Evolutionary conservation across 2,888 invertebrate genomes (phyloP), one percentile per base, ranked within the genome.

Genomic region (Brachyptera putata): DNA sequence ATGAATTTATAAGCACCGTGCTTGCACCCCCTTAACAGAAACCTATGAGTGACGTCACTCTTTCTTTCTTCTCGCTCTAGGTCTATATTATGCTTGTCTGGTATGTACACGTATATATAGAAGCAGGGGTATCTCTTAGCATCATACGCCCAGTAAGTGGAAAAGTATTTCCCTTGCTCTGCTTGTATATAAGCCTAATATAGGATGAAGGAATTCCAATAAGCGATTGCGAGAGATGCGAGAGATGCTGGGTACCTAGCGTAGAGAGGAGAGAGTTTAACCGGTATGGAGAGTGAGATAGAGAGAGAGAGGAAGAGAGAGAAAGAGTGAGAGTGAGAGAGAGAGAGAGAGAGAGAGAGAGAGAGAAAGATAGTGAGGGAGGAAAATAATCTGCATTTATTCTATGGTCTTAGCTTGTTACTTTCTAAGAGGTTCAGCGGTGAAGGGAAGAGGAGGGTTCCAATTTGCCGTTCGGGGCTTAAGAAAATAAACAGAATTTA

Each of bases 191-290:
- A 53, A 53, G 53, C 53, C 53, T 53, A 58, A 53, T 58, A 58
- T 30, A 58, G 53, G 57, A 39, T 41, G 61, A 58, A 61, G 61
- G 61, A 61, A 61, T 61, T 61, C 61, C 61, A 61, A 61, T 61
- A 61, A 61, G 55, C 57, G 55, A 58, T 61, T 61, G 57, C 39
- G 30, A 21, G 18, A n/a, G n/a, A n/a, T n/a, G n/a, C n/a, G n/a
- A n/a, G n/a, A n/a, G 18, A 21, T 36, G 55, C 55, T 21, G 18
- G 21, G 56, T n/a, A n/a, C n/a, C n/a, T 24, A 56, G 39, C 39
- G 48, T 34, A 36, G 34, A 30, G 16, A 24, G 34, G 57, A n/a
- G n/a, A n/a, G n/a, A n/a, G n/a, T n/a, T 21, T 11, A 50, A 25
- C 11, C 18, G 50, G 50, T 11, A 4, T 25, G 22, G 55, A 22